Conservation (phyloP, 2,113 vertebrate species). For the Gymnorhina tibicen region DNA sequence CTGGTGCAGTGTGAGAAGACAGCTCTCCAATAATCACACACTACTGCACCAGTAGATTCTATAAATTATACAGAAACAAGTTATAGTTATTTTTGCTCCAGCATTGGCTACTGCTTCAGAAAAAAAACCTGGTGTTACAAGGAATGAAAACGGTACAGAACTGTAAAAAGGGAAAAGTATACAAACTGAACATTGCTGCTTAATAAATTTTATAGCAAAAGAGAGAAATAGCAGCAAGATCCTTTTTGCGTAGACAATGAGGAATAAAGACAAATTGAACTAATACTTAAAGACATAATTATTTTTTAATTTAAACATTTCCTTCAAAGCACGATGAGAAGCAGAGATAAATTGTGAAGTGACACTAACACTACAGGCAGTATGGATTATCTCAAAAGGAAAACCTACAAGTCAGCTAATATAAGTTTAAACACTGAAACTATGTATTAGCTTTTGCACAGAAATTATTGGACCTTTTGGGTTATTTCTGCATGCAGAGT, state of each 20-base stretch:
- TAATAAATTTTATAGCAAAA: background rate
- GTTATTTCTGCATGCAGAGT: conserved; percentile 6
- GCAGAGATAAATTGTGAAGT: background rate
- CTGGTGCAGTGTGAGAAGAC: background rate
- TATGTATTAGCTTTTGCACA: background rate
- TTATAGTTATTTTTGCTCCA: background rate
- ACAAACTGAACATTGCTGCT: background rate
- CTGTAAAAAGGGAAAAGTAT: background rate
- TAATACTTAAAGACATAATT: background rate
- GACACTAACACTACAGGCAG: background rate
- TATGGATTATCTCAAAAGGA: background rate
- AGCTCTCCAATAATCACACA: background rate
- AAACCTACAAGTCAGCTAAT: background rate
- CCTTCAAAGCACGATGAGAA: background rate
- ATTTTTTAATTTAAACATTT: background rate
- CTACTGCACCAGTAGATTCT: background rate
- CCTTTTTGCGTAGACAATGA: background rate
- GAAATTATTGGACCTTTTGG: background rate
- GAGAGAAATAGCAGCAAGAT: background rate
- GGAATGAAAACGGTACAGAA: background rate
- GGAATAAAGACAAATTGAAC: background rate
- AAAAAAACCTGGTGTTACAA: background rate
- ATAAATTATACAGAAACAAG: background rate
- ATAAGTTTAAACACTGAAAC: background rate
- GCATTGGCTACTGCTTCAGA: background rate